Evolutionary conservation across 2,888 invertebrate species (phyloP), one percentile per base, ranked within the genome.

Genomic region (Leptopilina syphax): DNA sequence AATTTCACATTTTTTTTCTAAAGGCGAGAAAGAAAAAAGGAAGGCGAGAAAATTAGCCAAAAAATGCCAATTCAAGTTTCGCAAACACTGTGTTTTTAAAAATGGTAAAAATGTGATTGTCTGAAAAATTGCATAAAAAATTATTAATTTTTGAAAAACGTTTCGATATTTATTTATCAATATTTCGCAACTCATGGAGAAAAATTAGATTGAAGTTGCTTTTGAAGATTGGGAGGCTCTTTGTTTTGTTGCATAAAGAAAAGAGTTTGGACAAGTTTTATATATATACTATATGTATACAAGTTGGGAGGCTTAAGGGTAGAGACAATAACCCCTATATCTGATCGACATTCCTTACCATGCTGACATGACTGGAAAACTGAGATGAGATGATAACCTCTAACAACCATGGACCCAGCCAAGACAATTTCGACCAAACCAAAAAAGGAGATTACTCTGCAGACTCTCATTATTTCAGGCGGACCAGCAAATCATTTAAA

Each of bases 261-360:
- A 79, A 57, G 65, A 70, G 79, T 65, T 54, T 4, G 27, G 57
- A 73, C 63, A 63, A 63, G 63, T 63, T 50, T 10, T 50, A 50
- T 50, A 24, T 63, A 18, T 60, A 60, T 60, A 57, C 13, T 50
- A 57, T 63, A 57, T 63, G 13, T 73, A 76, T 76, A 44, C 24
- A 70, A 68, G 73, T 76, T 79, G 81, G 80, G 78, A 81, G 78
- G 79, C 66, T 82, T 83, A 81, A 77, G 79, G 77, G 68, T 60
- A 80, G 81, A 86, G 86, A 88, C 86, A 86, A 87, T 87, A 81
- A 85, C 79, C 77, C 80, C 84, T 87, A 34, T 34, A 88, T 87
- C 88, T 83, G 87, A 86, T 87, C 77, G 83, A 79, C 83, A 82
- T 85, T 83, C 81, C 83, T 54, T 81, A 81, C 80, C 78, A 80